phyloP scores from a whole-genome alignment of 2,113 vertebrate genomes.

The Nothobranchius furzeri region DNA sequence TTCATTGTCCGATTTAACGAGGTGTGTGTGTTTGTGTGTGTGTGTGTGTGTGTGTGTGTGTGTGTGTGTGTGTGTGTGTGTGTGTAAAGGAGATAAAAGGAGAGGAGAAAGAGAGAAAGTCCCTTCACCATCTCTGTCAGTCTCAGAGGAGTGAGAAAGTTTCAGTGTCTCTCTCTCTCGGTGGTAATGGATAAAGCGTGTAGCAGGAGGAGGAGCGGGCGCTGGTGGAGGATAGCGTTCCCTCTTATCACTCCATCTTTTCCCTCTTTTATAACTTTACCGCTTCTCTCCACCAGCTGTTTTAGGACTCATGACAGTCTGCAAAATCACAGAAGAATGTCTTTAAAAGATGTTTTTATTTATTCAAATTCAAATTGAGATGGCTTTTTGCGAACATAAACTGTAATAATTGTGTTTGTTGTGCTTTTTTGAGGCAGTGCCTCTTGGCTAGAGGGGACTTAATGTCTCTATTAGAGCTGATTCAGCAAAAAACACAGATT shows the following conservation, averaged over 20 bases:
- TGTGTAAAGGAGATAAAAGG: conserved; percentile 26
- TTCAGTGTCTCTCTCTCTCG: conserved; percentile 51
- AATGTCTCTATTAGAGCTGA: background rate
- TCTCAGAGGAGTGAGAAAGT: conserved; percentile 63
- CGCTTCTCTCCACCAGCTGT: conserved; percentile 9
- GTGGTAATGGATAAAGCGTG: conserved; percentile 72
- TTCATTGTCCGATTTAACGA: background rate
- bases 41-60: conserved; percentile 4
- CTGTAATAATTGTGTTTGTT: background rate
- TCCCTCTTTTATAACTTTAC: conserved; percentile 11
- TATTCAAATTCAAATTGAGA: background rate
- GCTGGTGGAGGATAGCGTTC: conserved; percentile 26
- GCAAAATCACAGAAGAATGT: too few species aligned
- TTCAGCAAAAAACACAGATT: background rate
- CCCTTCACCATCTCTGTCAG: conserved; percentile 11
- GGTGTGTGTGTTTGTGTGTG: conserved; percentile 10
- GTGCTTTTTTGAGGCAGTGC: background rate
- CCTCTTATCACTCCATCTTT: conserved; percentile 13
- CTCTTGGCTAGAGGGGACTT: background rate
- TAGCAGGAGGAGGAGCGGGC: conserved; percentile 32
- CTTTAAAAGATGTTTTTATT: too few species aligned
- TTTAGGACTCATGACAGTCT: background rate
- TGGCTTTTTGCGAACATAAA: background rate
- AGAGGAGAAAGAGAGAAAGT: conserved; percentile 24
- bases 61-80: background rate